phyloP scores from a whole-genome alignment of 2,113 vertebrate species.

The Rhinopomastus cyanomelas region DNA sequence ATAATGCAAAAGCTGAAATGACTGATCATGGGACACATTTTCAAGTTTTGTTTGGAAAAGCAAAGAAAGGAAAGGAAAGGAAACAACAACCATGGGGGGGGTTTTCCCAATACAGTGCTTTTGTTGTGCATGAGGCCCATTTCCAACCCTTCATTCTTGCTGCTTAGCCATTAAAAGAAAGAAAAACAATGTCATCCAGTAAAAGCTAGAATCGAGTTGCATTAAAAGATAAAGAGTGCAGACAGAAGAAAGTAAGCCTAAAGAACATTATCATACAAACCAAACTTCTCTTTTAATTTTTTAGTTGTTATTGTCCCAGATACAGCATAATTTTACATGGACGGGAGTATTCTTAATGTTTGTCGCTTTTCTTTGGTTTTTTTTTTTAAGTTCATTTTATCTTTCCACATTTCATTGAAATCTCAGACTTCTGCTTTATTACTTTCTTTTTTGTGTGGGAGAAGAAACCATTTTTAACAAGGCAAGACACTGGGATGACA shows the following conservation, averaged over 20 bases:
- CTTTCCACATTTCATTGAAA: neutral
- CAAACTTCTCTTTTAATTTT: conserved; percentile 43
- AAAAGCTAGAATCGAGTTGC: neutral
- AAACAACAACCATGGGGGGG: neutral
- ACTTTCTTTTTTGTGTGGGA: neutral
- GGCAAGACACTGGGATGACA: neutral
- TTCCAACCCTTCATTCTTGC: neutral
- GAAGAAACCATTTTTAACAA: neutral
- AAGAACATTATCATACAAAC: conserved; percentile 40
- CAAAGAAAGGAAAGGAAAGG: neutral
- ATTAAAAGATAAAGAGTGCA: conserved; percentile 17
- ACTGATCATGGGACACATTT: neutral
- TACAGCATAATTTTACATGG: neutral
- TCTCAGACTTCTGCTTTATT: neutral
- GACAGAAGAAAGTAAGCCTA: conserved; percentile 23
- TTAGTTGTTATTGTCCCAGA: conserved; percentile 24
- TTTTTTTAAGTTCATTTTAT: neutral
- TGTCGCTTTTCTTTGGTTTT: neutral
- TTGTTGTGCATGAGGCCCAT: neutral
- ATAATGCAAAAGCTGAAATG: neutral
- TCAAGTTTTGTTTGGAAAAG: neutral
- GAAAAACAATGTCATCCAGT: neutral
- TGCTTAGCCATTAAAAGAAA: neutral
- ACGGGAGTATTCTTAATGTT: neutral
- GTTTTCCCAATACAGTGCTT: neutral